Base-by-base conservation (phyloP, 2,888 invertebrate species). In the Alloscopus bannaensis region DNA sequence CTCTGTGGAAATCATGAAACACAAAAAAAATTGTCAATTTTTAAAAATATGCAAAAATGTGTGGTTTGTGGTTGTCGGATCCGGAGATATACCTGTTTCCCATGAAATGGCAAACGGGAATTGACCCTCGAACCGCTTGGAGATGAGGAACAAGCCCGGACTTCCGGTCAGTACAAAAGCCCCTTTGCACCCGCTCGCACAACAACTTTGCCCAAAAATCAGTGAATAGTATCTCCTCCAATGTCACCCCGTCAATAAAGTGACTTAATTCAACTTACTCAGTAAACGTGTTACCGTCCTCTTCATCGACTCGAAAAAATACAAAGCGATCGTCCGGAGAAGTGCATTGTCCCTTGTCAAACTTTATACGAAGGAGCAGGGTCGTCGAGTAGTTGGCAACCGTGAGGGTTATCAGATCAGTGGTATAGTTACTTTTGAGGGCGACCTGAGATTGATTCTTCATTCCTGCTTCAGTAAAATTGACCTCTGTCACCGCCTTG, bases 41-140 rank as follows among this genome's bases (percentile, higher is more conserved):
- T n/a, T n/a, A n/a, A n/a, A n/a, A n/a, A n/a, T n/a, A n/a, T n/a
- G n/a, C n/a, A n/a, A n/a, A n/a, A n/a, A n/a, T n/a, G n/a, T n/a
- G n/a, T n/a, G n/a, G n/a, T n/a, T n/a, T n/a, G n/a, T n/a, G 3
- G 13, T 11, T 45, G n/a, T 45, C n/a, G n/a, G n/a, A n/a, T n/a
- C n/a, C n/a, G n/a, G n/a, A n/a, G n/a, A n/a, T n/a, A n/a, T n/a
- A 45, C 45, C 45, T 4, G 3, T 45, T 45, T 45, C 45, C 45
- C 45, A 45, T 16, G 13, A n/a, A 16, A 16, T 3, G n/a, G 13
- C n/a, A 16, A 45, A 45, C 4, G 13, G 4, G 18, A 45, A 45
- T 16, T 4, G 3, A 11, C 18, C 3, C 13, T 45, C n/a, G n/a
- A 45, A 11, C 18, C 18, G 4, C n/a, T 45, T 45, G 13, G 45